Evolutionary conservation across 2,797 vertebrate species (phyloP).

Genomic region (Hydrocynus forskahlii): DNA sequence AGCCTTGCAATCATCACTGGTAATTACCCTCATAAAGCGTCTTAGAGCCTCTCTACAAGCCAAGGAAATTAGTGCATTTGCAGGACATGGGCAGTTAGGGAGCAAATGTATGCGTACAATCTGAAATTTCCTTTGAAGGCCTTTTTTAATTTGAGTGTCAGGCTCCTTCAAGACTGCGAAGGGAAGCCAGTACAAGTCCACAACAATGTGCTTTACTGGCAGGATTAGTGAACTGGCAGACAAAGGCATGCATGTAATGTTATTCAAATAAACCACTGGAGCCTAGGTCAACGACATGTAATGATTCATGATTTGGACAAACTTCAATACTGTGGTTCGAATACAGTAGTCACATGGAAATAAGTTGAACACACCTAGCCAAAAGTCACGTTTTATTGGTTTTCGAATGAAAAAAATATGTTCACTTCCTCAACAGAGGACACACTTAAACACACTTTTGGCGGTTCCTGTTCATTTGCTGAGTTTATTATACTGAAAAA

Average conservation of each 20-base stretch:
- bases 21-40: constrained; percentile 56
- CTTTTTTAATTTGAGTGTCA: not conserved
- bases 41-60: constrained; percentile 46
- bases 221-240: constrained; percentile 1
- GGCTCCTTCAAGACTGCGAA: not conserved
- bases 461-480: no score
- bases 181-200: not conserved
- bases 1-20: constrained; percentile 43
- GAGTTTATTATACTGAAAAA: no score
- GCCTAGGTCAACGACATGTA: no score
- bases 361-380: no score
- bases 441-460: no score
- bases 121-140: constrained; percentile 21
- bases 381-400: no score
- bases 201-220: not conserved
- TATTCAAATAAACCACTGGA: not conserved
- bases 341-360: no score
- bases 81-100: constrained; percentile 39
- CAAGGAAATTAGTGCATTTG: constrained; percentile 48
- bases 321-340: no score
- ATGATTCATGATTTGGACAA: no score
- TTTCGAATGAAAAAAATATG: no score
- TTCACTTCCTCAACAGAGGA: no score
- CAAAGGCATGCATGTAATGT: not conserved
- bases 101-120: constrained; percentile 14